Percentiles rank a stretch among this genome's conserved stretches.
These are phyloP conservation scores for Heliothis subflexa DNA, from an alignment of 1,140 invertebrate species.

Conservation along the genomic window DNA sequence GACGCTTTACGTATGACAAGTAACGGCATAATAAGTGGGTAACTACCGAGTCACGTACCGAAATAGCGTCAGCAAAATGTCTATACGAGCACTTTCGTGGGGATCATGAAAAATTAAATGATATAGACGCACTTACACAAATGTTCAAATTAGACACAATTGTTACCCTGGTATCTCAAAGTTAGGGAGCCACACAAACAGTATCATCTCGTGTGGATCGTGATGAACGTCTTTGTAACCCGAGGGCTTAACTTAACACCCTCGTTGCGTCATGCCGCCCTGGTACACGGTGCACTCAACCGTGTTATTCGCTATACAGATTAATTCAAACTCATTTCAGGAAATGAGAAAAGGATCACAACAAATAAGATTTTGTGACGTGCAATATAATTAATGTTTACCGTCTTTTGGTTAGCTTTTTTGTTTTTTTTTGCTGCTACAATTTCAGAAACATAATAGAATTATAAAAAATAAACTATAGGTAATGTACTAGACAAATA, in stretches of 20 bases:
- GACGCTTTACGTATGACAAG: background rate
- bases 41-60: background rate
- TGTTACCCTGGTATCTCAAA: slow-evolving; percentile 13
- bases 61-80: background rate
- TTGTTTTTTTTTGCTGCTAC: background rate
- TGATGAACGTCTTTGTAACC: slow-evolving; percentile 27
- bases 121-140: background rate
- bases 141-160: background rate
- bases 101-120: background rate
- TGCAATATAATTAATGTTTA: slow-evolving; percentile 9
- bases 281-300: slow-evolving; percentile 50
- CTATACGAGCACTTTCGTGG: background rate
- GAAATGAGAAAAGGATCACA: slow-evolving; percentile 37
- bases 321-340: slow-evolving; percentile 43
- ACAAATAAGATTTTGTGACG: slow-evolving; percentile 13
- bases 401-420: background rate
- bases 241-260: slow-evolving; percentile 27
- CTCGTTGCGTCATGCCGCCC: slow-evolving; percentile 36
- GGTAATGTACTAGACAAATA: too few species aligned
- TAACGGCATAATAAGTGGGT: slow-evolving; percentile 7
- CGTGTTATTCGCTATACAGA: slow-evolving; percentile 48
- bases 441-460: too few species aligned
- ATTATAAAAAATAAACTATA: too few species aligned
- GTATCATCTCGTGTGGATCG: slow-evolving; percentile 1
- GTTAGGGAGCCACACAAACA: background rate